Evolutionary conservation across 2,888 invertebrate species (phyloP).

Genomic region (Epicampocera succincta): DNA sequence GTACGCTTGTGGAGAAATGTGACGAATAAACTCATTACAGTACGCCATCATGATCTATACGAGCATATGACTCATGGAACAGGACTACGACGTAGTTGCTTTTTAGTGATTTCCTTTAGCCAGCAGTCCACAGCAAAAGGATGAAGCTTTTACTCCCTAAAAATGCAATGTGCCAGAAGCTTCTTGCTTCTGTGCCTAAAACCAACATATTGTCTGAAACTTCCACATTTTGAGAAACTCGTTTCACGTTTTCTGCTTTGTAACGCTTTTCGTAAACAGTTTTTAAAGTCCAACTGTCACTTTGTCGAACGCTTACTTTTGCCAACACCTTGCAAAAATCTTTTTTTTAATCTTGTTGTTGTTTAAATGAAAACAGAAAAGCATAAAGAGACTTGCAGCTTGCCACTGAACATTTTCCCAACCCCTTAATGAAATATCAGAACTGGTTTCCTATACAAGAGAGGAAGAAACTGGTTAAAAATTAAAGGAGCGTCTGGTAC

Average conservation of each 20-base stretch:
- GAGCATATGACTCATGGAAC: too few species aligned
- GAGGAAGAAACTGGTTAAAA: slow-evolving; percentile 50
- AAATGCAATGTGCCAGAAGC: too few species aligned
- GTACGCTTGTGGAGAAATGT: too few species aligned
- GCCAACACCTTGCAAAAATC: slow-evolving; percentile 62
- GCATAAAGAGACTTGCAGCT: slow-evolving; percentile 33
- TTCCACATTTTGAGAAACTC: too few species aligned
- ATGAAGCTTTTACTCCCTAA: too few species aligned
- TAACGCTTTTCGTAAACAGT: slow-evolving; percentile 7
- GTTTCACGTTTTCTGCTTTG: neutral
- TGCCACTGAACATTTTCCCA: slow-evolving; percentile 38
- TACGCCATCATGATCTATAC: too few species aligned
- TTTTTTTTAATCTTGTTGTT: slow-evolving; percentile 18
- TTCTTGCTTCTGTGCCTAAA: too few species aligned
- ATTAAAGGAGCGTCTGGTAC: slow-evolving; percentile 67
- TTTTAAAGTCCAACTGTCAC: slow-evolving; percentile 59
- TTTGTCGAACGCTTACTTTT: slow-evolving; percentile 4
- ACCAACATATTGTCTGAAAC: too few species aligned
- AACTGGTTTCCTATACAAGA: slow-evolving; percentile 26
- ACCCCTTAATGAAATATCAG: slow-evolving; percentile 43
- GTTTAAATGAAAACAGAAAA: neutral
- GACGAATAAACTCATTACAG: too few species aligned
- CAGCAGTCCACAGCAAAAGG: too few species aligned
- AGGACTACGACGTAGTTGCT: too few species aligned
- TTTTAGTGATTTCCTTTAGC: too few species aligned